Base-by-base conservation (phyloP, 2,888 invertebrate genomes). In the Agapetus fuscipes region DNA sequence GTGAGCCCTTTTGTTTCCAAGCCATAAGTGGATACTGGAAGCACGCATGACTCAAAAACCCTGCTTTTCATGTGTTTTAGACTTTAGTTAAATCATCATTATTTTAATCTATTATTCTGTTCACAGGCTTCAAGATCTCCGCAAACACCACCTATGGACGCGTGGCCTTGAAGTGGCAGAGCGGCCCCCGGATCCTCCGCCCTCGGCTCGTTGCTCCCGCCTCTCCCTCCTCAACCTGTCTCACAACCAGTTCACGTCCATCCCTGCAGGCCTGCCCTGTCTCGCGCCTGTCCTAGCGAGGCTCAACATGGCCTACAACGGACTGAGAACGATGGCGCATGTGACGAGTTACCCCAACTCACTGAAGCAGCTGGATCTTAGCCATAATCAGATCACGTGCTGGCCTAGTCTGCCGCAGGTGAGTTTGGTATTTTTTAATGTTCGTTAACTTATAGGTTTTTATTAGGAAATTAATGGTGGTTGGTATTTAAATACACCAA, bases 251-350 rank as follows among this genome's bases (percentile, higher is more conserved):
- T 90, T 97, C 59, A 80, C 81, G 20, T 78, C 80, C 50, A 80
- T 96, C 43, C 97, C 97, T 0, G 75, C 79, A 2, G 85, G 87
- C 30, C 64, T 98, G 26, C 85, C 96, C 2, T 98, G 98, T 57
- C 70, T 90, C 39, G 94, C 91, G 3, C 84, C 91, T 0, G 79
- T 80, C 51, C 72, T 98, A 17, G 83, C 87, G 0, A 70, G 89
- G 26, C 73, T 98, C 11, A 94, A 94, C 58, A 78, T 98, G 74
- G 83, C 93, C 0, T 88, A 89, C 56, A 97, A 97, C 61, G 81
- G 81, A 43, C 66, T 78, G 32, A 59, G 76, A 51, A 63, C 38
- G 33, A 83, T 93, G 80, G 90, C 90, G 2, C 82, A 83, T 54
- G 85, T 95, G 38, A 88, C 88, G 9, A 84, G 86, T 36, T 94